Conservation (phyloP, 2,113 vertebrate genomes). For the Tenebrosternarchus preto region DNA sequence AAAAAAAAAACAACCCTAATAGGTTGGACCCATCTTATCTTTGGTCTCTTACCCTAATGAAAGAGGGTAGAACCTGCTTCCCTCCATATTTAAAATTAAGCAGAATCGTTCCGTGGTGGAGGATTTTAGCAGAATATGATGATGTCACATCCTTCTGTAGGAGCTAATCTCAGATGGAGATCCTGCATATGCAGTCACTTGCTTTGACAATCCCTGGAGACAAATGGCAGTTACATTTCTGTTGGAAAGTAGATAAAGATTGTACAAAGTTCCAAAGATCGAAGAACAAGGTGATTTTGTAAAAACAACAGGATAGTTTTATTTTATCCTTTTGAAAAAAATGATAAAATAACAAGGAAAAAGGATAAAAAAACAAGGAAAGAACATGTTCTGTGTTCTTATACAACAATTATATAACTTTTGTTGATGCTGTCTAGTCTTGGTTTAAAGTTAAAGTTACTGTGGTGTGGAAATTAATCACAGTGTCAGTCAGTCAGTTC, state of each 20-base stretch:
- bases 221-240: conserved; percentile 45
- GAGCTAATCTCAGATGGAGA: conserved; percentile 23
- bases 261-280: conserved; percentile 12
- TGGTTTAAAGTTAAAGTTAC: background rate
- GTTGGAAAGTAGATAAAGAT: conserved; percentile 34
- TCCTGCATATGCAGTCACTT: conserved; percentile 30
- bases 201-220: conserved; percentile 26
- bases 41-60: conserved; percentile 36
- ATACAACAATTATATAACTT: background rate
- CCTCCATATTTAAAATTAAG: conserved; percentile 50
- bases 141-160: conserved; percentile 36
- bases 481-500: conserved; percentile 1
- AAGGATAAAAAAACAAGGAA: no score
- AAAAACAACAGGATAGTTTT: conserved; percentile 27
- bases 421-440: background rate
- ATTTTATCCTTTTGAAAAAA: conserved; percentile 22
- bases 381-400: background rate
- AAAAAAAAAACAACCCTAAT: conserved; percentile 34
- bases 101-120: conserved; percentile 50
- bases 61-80: conserved; percentile 50
- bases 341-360: no score
- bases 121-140: conserved; percentile 41
- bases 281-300: conserved; percentile 20
- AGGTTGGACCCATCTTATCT: conserved; percentile 51
- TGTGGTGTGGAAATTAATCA: background rate